Evolutionary conservation across 2,888 invertebrate species (phyloP), one percentile per base, ranked within the genome.

Genomic region (Lepas anatifera): DNA sequence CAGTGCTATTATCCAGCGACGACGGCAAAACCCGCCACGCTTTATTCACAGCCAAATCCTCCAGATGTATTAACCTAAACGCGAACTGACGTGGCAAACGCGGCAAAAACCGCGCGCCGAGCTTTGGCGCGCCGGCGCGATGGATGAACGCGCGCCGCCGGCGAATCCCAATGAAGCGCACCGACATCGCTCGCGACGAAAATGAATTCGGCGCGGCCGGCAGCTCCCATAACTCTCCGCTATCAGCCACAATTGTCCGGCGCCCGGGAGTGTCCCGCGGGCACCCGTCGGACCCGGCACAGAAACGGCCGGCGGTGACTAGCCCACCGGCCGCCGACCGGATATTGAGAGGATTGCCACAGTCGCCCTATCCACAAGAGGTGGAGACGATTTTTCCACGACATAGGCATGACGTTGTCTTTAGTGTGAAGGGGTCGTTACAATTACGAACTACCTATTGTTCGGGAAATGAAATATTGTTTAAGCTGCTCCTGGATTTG

Each of bases 201-300:
- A 58, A 58, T 58, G 58, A 58, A 58, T 58, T 58, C 58, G 58
- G 58, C 58, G 58, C 58, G 58, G 58, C 58, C 58, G 58, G 16
- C 58, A 22, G 32, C 58, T 16, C 8, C 58, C 58, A 58, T 58
- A 32, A 32, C 32, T 58, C 58, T 32, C 18, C 58, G 58, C 58
- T 58, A 58, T 58, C 58, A 35, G 35, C 22, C 52, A 35, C 58
- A 58, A 58, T 58, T 58, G 58, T 58, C 58, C 35, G 32, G 22
- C 22, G 58, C 2, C 58, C 1, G 35, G 2, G 22, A 35, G 58
- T 58, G 13, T 35, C 58, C 58, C 58, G 22, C 2, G 58, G 32
- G 58, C 8, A 29, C 11, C 11, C 4, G 41, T 10, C 41, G 11
- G 41, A 16, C 41, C 41, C n/a, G n/a, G n/a, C n/a, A n/a, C n/a